Base-by-base conservation (phyloP, 2,888 invertebrate genomes). In the Caenorhabditis sinica region DNA sequence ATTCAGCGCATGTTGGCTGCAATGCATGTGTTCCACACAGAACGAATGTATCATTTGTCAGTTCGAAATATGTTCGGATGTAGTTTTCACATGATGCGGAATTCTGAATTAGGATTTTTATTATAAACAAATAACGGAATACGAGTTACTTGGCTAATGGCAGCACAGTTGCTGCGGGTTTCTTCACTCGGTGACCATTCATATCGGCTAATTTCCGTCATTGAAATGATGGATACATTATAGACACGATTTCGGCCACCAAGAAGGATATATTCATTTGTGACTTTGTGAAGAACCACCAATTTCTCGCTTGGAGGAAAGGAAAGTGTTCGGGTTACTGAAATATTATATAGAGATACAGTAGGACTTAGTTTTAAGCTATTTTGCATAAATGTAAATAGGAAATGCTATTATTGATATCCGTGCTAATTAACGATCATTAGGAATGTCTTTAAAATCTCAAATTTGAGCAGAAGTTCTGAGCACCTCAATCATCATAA, bases 21-120 rank as follows among this genome's bases (percentile, higher is more conserved):
- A 83, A 79, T 51, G 82, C 88, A 71, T 88, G 85, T 1, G 88
- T 88, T 60, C 88, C 88, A 45, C 88, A 88, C 11, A 88, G 61
- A 30, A 86, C 72, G 28, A 88, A 85, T 13, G 68, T 76, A 33
- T 60, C 33, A 40, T 63, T 75, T 13, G 82, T 53, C 49, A 86
- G 28, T 45, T 86, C 85, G 65, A 83, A 88, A 69, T 76, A 88
- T n/a, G 86, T 83, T 53, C 88, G 82, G 53, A 88, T 85, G 68
- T 75, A 88, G 71, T 88, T 88, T 40, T 88, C 83, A 69, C 88
- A 88, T 5, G 63, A 45, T 2, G 65, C 15, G 0, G 69, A 51
- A 61, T 72, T 82, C 86, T 86, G 73, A 28, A 56, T 11, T 20
- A 1, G 28, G n/a, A n/a, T n/a, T n/a, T n/a, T n/a, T n/a, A n/a